Evolutionary conservation across 1,140 invertebrate genomes (phyloP), one percentile per base, ranked within the genome.

Genomic region (Sitophilus oryzae): DNA sequence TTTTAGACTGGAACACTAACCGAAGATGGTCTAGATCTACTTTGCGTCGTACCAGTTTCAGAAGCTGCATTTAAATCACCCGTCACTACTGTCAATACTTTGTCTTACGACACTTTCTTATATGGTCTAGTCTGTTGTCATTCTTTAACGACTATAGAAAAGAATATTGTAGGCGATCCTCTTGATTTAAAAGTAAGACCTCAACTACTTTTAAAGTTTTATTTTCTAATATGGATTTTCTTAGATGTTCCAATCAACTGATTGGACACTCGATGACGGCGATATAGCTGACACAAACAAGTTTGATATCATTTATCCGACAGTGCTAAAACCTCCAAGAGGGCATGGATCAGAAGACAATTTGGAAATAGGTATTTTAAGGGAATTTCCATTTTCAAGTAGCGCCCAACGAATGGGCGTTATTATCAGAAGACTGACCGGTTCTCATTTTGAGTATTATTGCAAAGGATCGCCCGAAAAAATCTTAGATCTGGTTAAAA

Each of bases 381-480:
- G 91, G 20, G 92, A 97, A 73, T 95, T 95, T 76, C 90, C 93
- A 48, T 98, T 98, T 71, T 89, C 89, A 40, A 95, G 91, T 9
- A 83, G 80, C 20, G 75, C 93, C 1, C 93, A 96, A 71, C 74
- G 95, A 35, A 95, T 96, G 84, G 88, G 89, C 36, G 94, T 98
- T 0, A 87, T 96, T 42, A 83, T 85, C 1, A 77, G 88, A 23
- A 76, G 81, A 11, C 69, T 92, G 1, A 80, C 81, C 4, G 80
- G 80, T 1, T 73, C 81, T 25, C 74, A 85, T 48, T 86, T 92
- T 62, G 80, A 83, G 52, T 79, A 91, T 2, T 96, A 91, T 66
- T 88, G 85, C 56, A 98, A 98, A 76, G 95, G 95, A 2, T 90
- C 95, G 0, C 94, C 95, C 0, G 95, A 98, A 71, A 95, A 89